Conservation (phyloP, 2,113 vertebrate genomes). For the Nibea coibor region DNA sequence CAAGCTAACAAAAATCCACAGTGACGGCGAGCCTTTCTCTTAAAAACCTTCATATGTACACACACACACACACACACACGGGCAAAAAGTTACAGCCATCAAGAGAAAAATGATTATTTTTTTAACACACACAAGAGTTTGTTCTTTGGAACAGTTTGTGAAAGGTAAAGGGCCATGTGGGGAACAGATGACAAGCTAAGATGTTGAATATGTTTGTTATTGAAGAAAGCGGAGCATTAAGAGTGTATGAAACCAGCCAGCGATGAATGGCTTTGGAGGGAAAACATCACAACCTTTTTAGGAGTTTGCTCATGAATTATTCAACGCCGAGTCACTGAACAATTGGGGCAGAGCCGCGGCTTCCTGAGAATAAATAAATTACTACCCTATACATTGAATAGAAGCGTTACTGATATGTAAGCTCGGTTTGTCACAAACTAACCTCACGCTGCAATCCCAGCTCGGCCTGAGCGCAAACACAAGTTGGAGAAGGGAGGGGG, state of each 20-base stretch:
- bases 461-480: constrained; percentile 27
- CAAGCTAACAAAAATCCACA: constrained; percentile 74
- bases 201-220: constrained; percentile 33
- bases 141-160: constrained; percentile 11
- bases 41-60: constrained; percentile 61
- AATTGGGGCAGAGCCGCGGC: constrained; percentile 70
- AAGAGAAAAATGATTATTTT: constrained; percentile 50
- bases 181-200: background rate
- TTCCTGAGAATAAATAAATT: constrained; percentile 75
- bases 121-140: constrained; percentile 22
- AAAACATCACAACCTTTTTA: constrained; percentile 63
- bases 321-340: constrained; percentile 72
- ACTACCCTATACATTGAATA: constrained; percentile 56
- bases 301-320: constrained; percentile 76
- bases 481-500: constrained; percentile 52
- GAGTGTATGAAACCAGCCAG: background rate
- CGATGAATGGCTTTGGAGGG: constrained; percentile 35
- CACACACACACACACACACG: background rate
- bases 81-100: constrained; percentile 41
- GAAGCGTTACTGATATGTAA: constrained; percentile 5
- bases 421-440: constrained; percentile 36
- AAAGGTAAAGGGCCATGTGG: constrained; percentile 4
- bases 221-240: background rate
- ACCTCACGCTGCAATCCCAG: constrained; percentile 12
- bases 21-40: constrained; percentile 66